Base-by-base conservation (phyloP, 2,888 invertebrate species). In the Leptopterna dolabrata region DNA sequence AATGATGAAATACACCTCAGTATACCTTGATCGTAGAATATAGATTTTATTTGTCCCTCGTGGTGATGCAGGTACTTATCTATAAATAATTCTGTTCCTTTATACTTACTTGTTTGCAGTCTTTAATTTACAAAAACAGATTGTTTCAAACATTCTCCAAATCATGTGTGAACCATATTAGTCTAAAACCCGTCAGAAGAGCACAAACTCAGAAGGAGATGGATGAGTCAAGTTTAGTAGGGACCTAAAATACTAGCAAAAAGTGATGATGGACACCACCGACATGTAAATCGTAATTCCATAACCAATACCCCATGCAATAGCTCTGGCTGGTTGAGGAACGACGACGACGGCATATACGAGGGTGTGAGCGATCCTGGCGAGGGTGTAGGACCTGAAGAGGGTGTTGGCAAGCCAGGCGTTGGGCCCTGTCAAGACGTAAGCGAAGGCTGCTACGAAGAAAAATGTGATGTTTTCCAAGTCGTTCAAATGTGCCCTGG, bases 401-500 rank as follows among this genome's bases (percentile, higher is more conserved):
- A 94, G 91, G 88, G 92, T 91, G 73, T 92, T 91, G 2, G 95
- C 94, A 0, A 93, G 82, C 88, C 90, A 91, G 7, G 92, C 91
- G 84, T 91, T 91, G 0, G 95, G 95, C 0, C 92, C 92, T 0
- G 94, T 95, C 36, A 94, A 92, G 87, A 94, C 90, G 92, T 95
- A 96, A 87, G 94, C 91, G 6, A 94, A 93, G 6, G 93, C 94
- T 43, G 94, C 91, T 16, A 94, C 90, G 91, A 95, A 93, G 91
- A 95, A 96, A 0, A 94, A 93, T 0, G 94, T 93, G 86, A 96
- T 95, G 91, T 95, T 96, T 92, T 95, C 95, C 91, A 95, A 91
- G 91, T 96, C 95, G 90, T 96, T 96, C 90, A 93, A 92, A 91
- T 95, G 95, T 14, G 95, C 95, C 90, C 95, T 95, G 91, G 11